Evolutionary conservation across 2,797 vertebrate genomes (phyloP).

Genomic region (Trematomus bernacchii): DNA sequence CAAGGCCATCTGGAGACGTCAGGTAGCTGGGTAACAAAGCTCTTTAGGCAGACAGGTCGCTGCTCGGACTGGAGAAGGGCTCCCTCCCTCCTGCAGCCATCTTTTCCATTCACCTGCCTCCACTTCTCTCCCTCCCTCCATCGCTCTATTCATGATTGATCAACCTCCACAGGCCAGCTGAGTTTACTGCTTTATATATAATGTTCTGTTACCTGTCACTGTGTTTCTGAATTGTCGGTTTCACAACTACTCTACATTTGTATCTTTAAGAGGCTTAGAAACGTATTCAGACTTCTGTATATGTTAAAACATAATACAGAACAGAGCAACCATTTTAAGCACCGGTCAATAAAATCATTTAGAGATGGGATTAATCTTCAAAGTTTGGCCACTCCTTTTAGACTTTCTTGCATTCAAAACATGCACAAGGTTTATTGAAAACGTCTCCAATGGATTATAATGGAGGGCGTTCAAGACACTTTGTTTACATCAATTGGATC

Average conservation of each 20-base stretch:
- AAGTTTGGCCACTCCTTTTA: too few species aligned
- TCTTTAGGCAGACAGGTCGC: slow-evolving; percentile 68
- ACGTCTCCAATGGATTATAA: too few species aligned
- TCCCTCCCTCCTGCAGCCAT: slow-evolving; percentile 45
- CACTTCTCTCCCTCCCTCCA: slow-evolving; percentile 13
- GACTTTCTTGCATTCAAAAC: too few species aligned
- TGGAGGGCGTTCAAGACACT: too few species aligned
- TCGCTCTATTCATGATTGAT: slow-evolving; percentile 49
- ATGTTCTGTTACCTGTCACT: slow-evolving; percentile 1
- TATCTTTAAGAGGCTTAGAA: background rate
- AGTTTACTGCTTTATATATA: slow-evolving; percentile 1
- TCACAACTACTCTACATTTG: background rate
- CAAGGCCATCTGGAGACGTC: slow-evolving; percentile 61
- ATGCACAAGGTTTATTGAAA: too few species aligned
- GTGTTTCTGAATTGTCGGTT: background rate
- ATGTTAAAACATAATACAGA: too few species aligned
- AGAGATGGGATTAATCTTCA: too few species aligned
- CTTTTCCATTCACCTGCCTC: slow-evolving; percentile 17
- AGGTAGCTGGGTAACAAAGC: slow-evolving; percentile 68
- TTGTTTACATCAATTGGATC: too few species aligned
- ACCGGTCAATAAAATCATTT: too few species aligned
- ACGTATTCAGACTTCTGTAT: background rate
- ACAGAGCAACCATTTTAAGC: too few species aligned
- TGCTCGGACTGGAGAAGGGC: slow-evolving; percentile 47
- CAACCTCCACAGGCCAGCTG: slow-evolving; percentile 17